Evolutionary conservation across 2,888 invertebrate species (phyloP).

Genomic region (Anthophora plumipes): DNA sequence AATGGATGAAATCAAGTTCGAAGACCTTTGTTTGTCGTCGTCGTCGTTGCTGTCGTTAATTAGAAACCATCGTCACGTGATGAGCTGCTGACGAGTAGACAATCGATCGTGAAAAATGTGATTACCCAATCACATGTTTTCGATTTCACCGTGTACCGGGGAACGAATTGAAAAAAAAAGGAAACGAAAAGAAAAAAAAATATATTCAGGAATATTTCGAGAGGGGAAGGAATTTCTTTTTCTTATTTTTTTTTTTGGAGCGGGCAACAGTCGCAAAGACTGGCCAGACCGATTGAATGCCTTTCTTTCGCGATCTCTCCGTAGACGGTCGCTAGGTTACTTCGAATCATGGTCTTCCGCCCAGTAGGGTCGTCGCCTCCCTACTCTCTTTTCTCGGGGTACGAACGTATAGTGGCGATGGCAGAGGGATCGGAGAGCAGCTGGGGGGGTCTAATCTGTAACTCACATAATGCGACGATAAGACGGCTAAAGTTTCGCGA

Average conservation of each 20-base stretch:
- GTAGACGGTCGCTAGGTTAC: conserved; percentile 70
- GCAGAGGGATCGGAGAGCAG: conserved; percentile 63
- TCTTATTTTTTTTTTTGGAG: neutral
- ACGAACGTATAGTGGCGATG: conserved; percentile 42
- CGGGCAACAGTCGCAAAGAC: conserved; percentile 17
- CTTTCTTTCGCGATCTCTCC: conserved; percentile 57
- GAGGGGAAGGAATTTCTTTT: conserved; percentile 9
- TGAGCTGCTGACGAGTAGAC: conserved; percentile 10
- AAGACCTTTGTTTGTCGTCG: neutral
- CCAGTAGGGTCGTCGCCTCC: conserved; percentile 64
- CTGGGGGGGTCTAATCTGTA: conserved; percentile 71
- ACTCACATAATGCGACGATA: conserved; percentile 54
- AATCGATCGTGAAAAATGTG: conserved; percentile 30
- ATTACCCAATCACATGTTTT: conserved; percentile 23
- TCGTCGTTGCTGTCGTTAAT: neutral
- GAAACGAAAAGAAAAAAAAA: neutral
- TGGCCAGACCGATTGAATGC: conserved; percentile 51
- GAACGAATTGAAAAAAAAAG: neutral
- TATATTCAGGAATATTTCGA: neutral
- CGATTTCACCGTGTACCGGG: neutral
- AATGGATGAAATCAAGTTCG: conserved; percentile 13
- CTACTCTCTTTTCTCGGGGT: conserved; percentile 60
- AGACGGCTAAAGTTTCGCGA: conserved; percentile 47
- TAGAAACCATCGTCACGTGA: conserved; percentile 14
- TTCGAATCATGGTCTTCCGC: conserved; percentile 59